Percentiles rank a stretch among this genome's conserved stretches.
phyloP scores from a whole-genome alignment of 2,113 vertebrate species.

The Solea senegalensis region DNA sequence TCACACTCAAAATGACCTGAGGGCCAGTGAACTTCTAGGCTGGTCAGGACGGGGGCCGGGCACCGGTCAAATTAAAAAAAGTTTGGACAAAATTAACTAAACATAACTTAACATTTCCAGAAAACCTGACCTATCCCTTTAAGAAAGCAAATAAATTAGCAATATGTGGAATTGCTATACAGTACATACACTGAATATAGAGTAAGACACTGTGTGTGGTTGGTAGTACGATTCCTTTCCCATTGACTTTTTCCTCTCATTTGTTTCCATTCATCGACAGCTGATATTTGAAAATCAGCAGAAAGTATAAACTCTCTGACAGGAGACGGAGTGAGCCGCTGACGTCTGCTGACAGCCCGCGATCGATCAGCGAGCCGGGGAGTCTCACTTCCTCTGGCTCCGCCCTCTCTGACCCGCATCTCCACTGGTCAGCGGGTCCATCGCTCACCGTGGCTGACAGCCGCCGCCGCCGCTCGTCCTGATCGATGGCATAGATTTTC shows the following conservation, averaged over 20 bases:
- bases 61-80: no score
- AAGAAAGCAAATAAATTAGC: no score
- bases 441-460: constrained; percentile 69
- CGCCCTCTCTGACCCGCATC: constrained; percentile 38
- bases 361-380: constrained; percentile 35
- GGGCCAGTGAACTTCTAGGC: no score
- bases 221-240: constrained; percentile 1
- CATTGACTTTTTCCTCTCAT: constrained; percentile 22
- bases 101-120: no score
- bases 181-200: neutral
- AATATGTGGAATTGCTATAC: no score
- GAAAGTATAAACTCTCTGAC: constrained; percentile 25
- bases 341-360: constrained; percentile 13
- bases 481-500: constrained; percentile 73
- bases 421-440: constrained; percentile 65
- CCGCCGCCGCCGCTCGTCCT: constrained; percentile 42
- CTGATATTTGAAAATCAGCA: constrained; percentile 52
- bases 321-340: constrained; percentile 17
- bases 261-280: constrained; percentile 40
- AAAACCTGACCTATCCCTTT: no score
- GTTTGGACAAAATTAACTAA: no score
- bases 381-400: constrained; percentile 35
- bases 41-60: no score
- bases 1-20: no score
- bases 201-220: neutral